phyloP scores from a whole-genome alignment of 2,113 vertebrate species.

The human region DNA sequence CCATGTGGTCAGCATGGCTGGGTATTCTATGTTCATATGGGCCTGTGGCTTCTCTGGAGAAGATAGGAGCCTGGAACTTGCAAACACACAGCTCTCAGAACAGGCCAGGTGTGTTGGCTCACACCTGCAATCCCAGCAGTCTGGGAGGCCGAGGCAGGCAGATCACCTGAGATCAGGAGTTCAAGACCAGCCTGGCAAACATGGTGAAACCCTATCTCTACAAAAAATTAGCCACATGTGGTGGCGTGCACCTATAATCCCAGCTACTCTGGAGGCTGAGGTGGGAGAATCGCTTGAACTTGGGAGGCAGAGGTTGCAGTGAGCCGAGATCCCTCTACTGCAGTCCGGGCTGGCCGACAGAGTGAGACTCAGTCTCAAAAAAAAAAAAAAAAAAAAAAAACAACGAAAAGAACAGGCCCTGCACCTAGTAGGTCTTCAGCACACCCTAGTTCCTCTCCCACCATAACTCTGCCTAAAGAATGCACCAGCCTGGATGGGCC shows the following conservation, averaged over 20 bases:
- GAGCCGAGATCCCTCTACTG: neutral
- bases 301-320: neutral
- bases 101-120: neutral
- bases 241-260: neutral
- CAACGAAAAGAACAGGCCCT: no score
- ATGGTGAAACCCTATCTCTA: neutral
- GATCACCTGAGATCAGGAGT: neutral
- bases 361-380: neutral
- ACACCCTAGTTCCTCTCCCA: neutral
- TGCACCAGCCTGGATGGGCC: accelerated
- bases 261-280: neutral
- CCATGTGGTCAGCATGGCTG: neutral
- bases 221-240: neutral
- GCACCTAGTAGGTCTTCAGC: neutral
- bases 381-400: neutral
- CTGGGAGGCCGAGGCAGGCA: neutral
- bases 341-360: neutral
- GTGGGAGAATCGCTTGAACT: neutral
- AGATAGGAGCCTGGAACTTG: neutral
- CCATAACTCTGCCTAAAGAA: neutral
- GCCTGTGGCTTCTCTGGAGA: slow-evolving; percentile 70
- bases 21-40: neutral
- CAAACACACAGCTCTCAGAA: neutral
- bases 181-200: neutral
- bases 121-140: neutral